Conservation (phyloP, 92 coral and sea anemone genomes). For the Porites divaricata region DNA sequence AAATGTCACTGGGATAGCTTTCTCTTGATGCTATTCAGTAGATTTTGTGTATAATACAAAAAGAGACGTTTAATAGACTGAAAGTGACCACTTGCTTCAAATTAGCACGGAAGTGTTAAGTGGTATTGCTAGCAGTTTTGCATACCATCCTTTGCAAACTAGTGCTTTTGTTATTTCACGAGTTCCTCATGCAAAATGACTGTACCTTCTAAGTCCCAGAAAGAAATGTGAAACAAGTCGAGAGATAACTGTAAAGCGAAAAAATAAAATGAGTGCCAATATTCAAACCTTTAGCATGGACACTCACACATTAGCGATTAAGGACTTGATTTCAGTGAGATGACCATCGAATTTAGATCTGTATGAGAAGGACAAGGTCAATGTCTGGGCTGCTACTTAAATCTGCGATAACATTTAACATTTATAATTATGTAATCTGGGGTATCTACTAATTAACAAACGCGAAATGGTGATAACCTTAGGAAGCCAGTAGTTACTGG, state of each 20-base stretch:
- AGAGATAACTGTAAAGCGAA: neutral
- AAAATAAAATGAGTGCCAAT: neutral
- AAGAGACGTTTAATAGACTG: too few species aligned
- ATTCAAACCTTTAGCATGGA: neutral
- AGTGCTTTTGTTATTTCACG: too few species aligned
- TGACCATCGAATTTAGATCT: neutral
- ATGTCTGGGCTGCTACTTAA: neutral
- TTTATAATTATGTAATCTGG: neutral
- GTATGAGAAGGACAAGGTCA: neutral
- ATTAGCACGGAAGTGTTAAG: too few species aligned
- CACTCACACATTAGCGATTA: neutral
- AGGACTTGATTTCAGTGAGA: neutral
- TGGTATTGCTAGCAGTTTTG: too few species aligned
- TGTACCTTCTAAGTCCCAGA: neutral
- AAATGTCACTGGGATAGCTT: too few species aligned
- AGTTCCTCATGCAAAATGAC: neutral
- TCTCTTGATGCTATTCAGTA: too few species aligned
- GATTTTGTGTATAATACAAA: too few species aligned
- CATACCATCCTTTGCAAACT: too few species aligned
- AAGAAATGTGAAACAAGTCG: neutral
- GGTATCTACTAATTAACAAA: neutral
- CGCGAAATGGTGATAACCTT: too few species aligned
- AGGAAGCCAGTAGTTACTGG: too few species aligned
- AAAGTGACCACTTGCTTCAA: too few species aligned
- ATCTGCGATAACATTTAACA: neutral